Evolutionary conservation across 2,113 vertebrate species (phyloP), one percentile per base, ranked within the genome.

Genomic region (Crypturellus undulatus): DNA sequence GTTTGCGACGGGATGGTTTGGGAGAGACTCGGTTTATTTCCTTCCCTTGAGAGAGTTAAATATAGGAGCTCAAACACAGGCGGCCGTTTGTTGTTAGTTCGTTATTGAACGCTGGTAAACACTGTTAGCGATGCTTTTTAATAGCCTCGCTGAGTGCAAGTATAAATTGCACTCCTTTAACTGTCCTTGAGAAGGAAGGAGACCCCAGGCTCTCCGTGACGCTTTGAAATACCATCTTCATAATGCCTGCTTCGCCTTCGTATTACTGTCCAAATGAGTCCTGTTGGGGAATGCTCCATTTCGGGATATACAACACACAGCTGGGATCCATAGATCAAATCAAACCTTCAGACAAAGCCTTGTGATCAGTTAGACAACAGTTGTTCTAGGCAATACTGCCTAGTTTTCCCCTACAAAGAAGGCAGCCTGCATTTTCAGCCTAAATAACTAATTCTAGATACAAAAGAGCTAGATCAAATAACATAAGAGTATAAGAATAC

Each of bases 341-440:
- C 17, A 47, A 40, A 22, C 36, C 54, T 42, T 19, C 14, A 21
- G 59, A 20, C 1, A 2, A 58, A 89, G 25, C 5, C 3, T 0
- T 2, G n/a, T 34, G 49, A 30, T 20, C 2, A 0, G 64, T 51
- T 11, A 58, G 16, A 34, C 5, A 6, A 51, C 1, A 2, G 12
- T 22, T 30, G 84, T 8, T 18, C 10, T 2, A 10, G 43, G 4
- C 3, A 0, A 28, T 52, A 12, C 26, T 0, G 0, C 11, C n/a
- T 6, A 15, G 3, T 26, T 5, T 26, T 9, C 12, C 64, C 17
- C 40, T 2, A 1, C 59, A 58, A 40, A 59, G 30, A 38, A 42
- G 52, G 12, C 65, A 34, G 2, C 20, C 10, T 45, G 43, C 38
- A 26, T 32, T 28, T 60, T 64, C 64, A 16, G 75, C 2, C 4